Conservation (phyloP, 2,113 vertebrate genomes). For the Nycticorax nycticorax region DNA sequence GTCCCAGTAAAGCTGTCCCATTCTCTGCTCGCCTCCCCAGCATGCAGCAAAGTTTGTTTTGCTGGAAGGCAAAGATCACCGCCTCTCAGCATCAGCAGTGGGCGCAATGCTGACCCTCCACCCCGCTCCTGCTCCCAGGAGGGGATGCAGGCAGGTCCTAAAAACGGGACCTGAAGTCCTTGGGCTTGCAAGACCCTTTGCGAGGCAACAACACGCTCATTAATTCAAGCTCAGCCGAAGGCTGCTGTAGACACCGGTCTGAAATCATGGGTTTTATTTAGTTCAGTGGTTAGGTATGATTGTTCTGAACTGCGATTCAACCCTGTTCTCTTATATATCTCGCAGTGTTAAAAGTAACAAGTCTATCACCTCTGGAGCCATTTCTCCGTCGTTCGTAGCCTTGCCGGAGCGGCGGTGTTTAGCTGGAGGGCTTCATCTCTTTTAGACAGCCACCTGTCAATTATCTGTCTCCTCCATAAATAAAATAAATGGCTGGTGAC, state of each 20-base stretch:
- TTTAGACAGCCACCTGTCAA: conserved; percentile 45
- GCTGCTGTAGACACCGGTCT: neutral
- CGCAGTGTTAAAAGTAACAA: conserved; percentile 38
- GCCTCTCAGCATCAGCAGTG: neutral
- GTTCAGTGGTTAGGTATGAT: neutral
- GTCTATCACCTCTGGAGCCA: conserved; percentile 51
- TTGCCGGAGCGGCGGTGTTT: neutral
- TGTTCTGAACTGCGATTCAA: conserved; percentile 11
- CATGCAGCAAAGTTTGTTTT: neutral
- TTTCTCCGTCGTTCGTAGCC: neutral
- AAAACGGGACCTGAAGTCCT: neutral
- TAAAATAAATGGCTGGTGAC: neutral
- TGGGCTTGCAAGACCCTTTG: neutral
- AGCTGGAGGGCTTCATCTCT: conserved; percentile 55
- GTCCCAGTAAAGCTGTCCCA: neutral
- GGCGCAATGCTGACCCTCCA: neutral
- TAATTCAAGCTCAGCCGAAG: neutral
- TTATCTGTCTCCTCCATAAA: neutral
- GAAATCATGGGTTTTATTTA: conserved; percentile 26
- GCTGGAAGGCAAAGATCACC: neutral
- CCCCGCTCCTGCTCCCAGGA: neutral
- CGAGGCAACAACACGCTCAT: neutral
- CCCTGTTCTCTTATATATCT: neutral
- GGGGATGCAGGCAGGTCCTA: neutral
- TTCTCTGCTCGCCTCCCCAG: neutral